Conservation (phyloP, 2,797 vertebrate species). For the Notolepis coatsorum region DNA sequence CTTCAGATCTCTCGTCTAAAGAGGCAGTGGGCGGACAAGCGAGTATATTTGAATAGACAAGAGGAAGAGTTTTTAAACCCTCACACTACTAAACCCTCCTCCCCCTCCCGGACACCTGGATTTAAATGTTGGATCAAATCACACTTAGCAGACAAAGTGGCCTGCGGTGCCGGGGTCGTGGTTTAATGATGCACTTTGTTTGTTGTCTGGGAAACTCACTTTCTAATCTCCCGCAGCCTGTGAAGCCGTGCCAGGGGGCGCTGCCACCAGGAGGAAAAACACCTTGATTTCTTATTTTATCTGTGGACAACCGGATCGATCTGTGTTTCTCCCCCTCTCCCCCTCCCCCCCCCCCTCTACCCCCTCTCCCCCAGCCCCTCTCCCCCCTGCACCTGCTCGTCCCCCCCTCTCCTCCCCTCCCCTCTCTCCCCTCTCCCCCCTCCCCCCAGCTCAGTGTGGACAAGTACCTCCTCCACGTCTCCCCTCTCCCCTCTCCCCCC, state of each 20-base stretch:
- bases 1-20: neutral
- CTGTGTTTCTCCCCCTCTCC: slow-evolving; percentile 62
- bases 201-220: slow-evolving; percentile 74
- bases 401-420: slow-evolving; percentile 52
- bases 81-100: slow-evolving; percentile 41
- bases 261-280: slow-evolving; percentile 57
- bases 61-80: too few relatives aligned
- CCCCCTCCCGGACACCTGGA: slow-evolving; percentile 50
- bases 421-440: slow-evolving; percentile 68
- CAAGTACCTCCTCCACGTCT: slow-evolving; percentile 57
- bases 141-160: slow-evolving; percentile 64
- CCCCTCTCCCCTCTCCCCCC: slow-evolving; percentile 60
- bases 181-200: slow-evolving; percentile 74
- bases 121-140: slow-evolving; percentile 70
- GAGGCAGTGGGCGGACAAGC: slow-evolving; percentile 44
- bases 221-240: slow-evolving; percentile 71
- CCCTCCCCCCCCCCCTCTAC: slow-evolving; percentile 42
- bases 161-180: slow-evolving; percentile 36
- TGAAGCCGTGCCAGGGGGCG: slow-evolving; percentile 61
- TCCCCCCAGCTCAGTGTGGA: slow-evolving; percentile 51
- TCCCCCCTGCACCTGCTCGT: slow-evolving; percentile 7
- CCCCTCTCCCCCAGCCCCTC: neutral
- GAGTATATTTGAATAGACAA: slow-evolving; percentile 56
- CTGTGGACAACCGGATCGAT: slow-evolving; percentile 78
- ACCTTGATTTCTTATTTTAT: slow-evolving; percentile 80